Evolutionary conservation across 2,888 invertebrate genomes (phyloP).

Genomic region (Limnephilus marmoratus): DNA sequence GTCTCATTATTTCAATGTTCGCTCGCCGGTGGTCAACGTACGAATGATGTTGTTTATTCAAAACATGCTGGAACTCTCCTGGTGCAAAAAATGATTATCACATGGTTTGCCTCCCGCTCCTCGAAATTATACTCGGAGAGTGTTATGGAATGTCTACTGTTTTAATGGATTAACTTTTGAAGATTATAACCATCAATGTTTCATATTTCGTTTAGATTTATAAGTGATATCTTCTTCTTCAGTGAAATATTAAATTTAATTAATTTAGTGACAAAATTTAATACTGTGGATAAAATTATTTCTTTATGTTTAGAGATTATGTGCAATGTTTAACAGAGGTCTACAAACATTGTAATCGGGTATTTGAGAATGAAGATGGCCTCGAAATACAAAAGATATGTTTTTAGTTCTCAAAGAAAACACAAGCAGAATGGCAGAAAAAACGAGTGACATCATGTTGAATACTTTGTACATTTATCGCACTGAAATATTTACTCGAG

Average conservation of each 20-base stretch:
- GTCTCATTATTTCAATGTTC: too few relatives aligned
- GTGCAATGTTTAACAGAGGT: neutral
- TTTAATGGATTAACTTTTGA: too few relatives aligned
- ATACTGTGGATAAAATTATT: neutral
- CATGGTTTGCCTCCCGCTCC: too few relatives aligned
- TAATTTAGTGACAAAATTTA: neutral
- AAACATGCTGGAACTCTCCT: too few relatives aligned
- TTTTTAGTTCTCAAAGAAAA: neutral
- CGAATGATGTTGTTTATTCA: too few relatives aligned
- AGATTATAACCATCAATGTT: too few relatives aligned
- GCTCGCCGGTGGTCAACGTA: too few relatives aligned
- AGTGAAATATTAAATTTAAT: neutral
- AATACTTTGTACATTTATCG: neutral
- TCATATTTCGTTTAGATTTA: too few relatives aligned
- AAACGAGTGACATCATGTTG: neutral
- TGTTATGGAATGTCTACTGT: too few relatives aligned
- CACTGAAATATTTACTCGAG: neutral
- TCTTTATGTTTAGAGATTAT: neutral
- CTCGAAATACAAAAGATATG: neutral
- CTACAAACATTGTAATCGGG: neutral
- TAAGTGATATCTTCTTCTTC: too few relatives aligned
- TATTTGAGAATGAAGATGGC: neutral
- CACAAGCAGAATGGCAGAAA: neutral
- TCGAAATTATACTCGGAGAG: too few relatives aligned
- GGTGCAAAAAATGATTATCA: too few relatives aligned